Percentiles rank a stretch among this genome's conserved stretches.
Evolutionary conservation across 2,113 vertebrate species (phyloP).

Genomic region (Calyptomena viridis): DNA sequence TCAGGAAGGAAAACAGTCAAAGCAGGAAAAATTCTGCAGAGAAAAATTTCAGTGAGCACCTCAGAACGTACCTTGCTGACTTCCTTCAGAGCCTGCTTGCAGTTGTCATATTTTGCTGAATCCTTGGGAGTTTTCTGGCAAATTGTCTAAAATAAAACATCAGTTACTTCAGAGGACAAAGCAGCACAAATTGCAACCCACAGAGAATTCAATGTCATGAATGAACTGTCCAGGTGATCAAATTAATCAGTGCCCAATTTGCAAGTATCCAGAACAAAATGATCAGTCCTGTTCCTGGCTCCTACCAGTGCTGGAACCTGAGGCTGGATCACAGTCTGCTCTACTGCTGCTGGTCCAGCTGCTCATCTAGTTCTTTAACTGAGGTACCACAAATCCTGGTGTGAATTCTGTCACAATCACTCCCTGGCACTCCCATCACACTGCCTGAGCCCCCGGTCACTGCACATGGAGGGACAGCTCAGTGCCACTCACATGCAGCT

Average conservation of each 20-base stretch:
- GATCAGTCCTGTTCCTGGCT: background rate
- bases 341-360: background rate
- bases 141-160: slow-evolving; percentile 84
- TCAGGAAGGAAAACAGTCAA: background rate
- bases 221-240: background rate
- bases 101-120: slow-evolving; percentile 81
- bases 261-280: background rate
- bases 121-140: slow-evolving; percentile 95
- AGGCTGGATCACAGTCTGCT: background rate
- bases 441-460: rapidly evolving
- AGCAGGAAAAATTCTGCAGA: background rate
- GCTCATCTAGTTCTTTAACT: background rate
- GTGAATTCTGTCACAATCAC: background rate
- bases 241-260: background rate
- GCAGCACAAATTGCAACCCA: background rate
- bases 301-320: background rate
- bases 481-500: background rate
- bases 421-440: background rate
- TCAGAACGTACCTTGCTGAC: slow-evolving; percentile 86
- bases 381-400: background rate
- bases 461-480: background rate
- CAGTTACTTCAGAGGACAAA: background rate
- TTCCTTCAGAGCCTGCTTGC: slow-evolving; percentile 88
- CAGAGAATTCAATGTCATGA: background rate
- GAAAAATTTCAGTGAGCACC: background rate